These are phyloP conservation scores for Sisor rabdophorus DNA, from an alignment of 2,113 vertebrate genomes.

Conservation along the genomic window DNA sequence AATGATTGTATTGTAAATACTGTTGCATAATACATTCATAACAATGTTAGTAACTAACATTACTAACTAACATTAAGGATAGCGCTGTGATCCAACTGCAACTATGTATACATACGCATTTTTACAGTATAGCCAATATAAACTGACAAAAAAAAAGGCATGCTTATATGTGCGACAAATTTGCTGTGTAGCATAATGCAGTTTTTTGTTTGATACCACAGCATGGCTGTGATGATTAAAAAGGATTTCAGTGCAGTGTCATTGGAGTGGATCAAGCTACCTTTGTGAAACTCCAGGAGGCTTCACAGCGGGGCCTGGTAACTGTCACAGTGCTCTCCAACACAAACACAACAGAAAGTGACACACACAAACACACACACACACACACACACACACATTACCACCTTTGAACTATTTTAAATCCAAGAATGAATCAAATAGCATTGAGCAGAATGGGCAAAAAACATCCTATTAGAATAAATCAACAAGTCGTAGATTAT, in stretches of 20 bases:
- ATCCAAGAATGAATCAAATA: constrained; percentile 25
- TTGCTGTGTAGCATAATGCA: not conserved
- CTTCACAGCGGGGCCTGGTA: not conserved
- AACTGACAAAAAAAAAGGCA: not conserved
- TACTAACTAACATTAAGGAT: not conserved
- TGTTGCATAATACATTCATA: not conserved
- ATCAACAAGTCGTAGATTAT: too few species aligned
- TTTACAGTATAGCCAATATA: not conserved
- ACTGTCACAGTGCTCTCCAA: not conserved
- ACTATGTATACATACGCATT: not conserved
- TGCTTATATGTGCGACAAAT: constrained; percentile 4
- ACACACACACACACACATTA: too few species aligned
- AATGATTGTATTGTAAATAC: not conserved
- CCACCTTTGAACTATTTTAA: too few species aligned
- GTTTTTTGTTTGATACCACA: not conserved
- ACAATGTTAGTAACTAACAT: not conserved
- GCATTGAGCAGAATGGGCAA: constrained; percentile 38
- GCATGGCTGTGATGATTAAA: not conserved
- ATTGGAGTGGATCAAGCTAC: not conserved
- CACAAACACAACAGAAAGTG: not conserved
- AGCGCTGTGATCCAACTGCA: not conserved
- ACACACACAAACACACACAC: constrained; percentile 6
- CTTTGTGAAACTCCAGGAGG: constrained; percentile 8
- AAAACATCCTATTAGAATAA: constrained; percentile 47
- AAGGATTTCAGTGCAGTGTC: constrained; percentile 9